Base-by-base conservation (phyloP, 2,888 invertebrate species). In the Lepidocyrtinus sp. region DNA sequence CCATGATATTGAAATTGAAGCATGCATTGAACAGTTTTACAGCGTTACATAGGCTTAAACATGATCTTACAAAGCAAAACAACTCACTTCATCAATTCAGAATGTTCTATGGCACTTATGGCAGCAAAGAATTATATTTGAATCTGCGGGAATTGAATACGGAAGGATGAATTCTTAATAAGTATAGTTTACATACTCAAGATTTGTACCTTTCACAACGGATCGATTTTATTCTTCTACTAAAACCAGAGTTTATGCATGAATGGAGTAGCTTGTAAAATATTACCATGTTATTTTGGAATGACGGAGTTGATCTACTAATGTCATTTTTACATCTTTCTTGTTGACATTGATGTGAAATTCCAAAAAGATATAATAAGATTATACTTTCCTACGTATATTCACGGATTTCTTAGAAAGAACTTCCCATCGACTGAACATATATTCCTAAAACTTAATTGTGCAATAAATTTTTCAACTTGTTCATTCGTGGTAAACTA, bases 271-370 rank as follows among this genome's bases (percentile, higher is more conserved):
- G n/a, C n/a, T n/a, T n/a, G 17, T 69, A 71, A 71, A 65, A 77
- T 71, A 71, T 71, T 71, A 55, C 59, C 25, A 59, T 59, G 61
- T 50, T 71, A 36, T 27, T 64, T 15, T 26, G 25, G 55, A 61
- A 71, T 70, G 77, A 71, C 77, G 59, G 50, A 70, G 22, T 61
- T 77, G 77, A 71, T 77, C 77, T 59, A 77, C 77, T 71, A 77
- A 77, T 77, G 71, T 77, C 77, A 77, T 36, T 71, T 55, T 64
- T 63, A 24, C 45, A 67, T 26, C 22, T 50, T 65, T 65, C n/a
- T n/a, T n/a, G n/a, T 75, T 26, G 27, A 69, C 12, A 21, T 69
- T 63, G 75, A 75, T 75, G 46, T 68, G 69, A 69, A 26, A 50
- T 19, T 45, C 68, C 22, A n/a, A n/a, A 36, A 36, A 7, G 36